Base-by-base conservation (phyloP, 37 sponge, comb jelly and placozoan genomes). In the Cliona cf. orientalis region DNA sequence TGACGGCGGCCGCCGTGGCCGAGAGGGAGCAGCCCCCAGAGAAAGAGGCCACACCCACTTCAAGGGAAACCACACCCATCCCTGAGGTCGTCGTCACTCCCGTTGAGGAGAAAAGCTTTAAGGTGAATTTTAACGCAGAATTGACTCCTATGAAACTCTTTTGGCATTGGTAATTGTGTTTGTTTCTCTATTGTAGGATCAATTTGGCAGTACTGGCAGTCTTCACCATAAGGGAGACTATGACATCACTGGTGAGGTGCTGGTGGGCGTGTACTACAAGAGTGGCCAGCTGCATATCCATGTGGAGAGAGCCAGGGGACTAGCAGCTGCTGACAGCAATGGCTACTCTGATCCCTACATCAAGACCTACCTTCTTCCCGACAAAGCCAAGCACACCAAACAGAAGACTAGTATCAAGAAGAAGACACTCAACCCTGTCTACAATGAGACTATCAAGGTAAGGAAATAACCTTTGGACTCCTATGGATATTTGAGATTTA, bases 321-420 rank as follows among this genome's bases (percentile, higher is more conserved):
- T 87, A 45, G 80, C 80, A 29, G 81, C 80, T 46, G 82, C 76
- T 19, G 71, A 78, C 63, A 74, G 71, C 42, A 78, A 67, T 23
- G 79, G 78, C 23, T 31, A 41, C 58, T 84, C 85, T 12, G 64
- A 90, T 43, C 90, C 85, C 39, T 86, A 86, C 66, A 59, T 91
- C 71, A 86, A 86, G 87, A 81, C 83, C 46, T 91, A 86, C 60
- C 74, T 91, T 57, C 79, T 91, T 19, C 87, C 91, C 0, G 91
- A 91, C 74, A 72, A 65, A 42, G 78, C 65, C 72, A 91, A 91
- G 46, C 49, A 71, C 68, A 66, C 87, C 32, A 86, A 91, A 74
- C 81, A 36, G 79, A 91, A 86, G 74, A 91, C 91, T 22, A 38
- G 12, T 0, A 44, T 82, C 31, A 65, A 69, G 14, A 57, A 45